Conservation (phyloP, 2,888 invertebrate species). For the Rapana venosa region DNA sequence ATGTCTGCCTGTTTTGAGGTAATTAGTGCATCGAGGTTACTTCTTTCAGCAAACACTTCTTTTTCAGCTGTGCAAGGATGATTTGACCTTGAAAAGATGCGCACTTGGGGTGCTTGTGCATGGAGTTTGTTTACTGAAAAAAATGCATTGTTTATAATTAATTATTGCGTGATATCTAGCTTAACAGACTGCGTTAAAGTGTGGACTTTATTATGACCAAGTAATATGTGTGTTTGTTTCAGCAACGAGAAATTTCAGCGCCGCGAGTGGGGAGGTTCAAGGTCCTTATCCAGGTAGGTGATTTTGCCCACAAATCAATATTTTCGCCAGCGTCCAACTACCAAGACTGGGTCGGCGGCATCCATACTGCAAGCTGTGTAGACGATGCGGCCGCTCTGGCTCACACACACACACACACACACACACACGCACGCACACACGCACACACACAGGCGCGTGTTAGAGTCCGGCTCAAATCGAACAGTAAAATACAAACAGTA, state of each 20-base stretch:
- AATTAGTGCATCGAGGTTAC: neutral
- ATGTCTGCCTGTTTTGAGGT: constrained; percentile 33
- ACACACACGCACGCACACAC: neutral
- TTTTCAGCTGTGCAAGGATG: neutral
- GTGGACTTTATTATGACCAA: neutral
- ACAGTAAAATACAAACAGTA: no score
- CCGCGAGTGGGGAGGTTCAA: constrained; percentile 83
- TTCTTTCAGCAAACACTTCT: neutral
- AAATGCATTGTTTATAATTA: constrained; percentile 14
- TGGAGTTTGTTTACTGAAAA: neutral
- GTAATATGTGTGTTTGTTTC: constrained; percentile 49
- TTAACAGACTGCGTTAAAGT: neutral
- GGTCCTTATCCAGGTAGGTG: constrained; percentile 87
- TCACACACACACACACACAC: neutral
- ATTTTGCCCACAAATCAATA: constrained; percentile 35
- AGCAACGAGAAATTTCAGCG: constrained; percentile 69
- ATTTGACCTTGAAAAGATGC: constrained; percentile 25
- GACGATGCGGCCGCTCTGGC: constrained; percentile 10
- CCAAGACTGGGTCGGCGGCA: constrained; percentile 22
- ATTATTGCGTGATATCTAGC: neutral
- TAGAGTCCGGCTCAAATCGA: neutral
- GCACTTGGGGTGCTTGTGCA: neutral
- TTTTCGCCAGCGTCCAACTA: constrained; percentile 20
- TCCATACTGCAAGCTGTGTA: neutral
- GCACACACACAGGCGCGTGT: neutral